Evolutionary conservation across 2,797 vertebrate species (phyloP), one percentile per base, ranked within the genome.

Genomic region (Meda fulgida): DNA sequence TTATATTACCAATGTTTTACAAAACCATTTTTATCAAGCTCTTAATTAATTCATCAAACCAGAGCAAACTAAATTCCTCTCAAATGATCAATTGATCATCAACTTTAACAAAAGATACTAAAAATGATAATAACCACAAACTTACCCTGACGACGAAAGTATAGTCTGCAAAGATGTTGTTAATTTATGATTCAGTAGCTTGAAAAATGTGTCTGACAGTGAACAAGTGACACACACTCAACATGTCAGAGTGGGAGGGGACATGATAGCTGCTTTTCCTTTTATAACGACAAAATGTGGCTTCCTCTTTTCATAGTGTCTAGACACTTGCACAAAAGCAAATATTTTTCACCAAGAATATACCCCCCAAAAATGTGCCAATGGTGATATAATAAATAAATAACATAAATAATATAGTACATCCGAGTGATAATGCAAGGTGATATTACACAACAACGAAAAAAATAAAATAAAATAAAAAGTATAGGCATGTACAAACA

Each of bases 401-500:
- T 79, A 38, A 14, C 23, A 76, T 14, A 53, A 43, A 66, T 46
- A 65, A 23, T 21, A 65, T 31, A 65, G 3, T 48, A 31, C 13
- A 34, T 66, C 38, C 26, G 23, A 40, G 43, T 40, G 23, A 43
- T 79, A 79, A 79, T 21, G 13, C 58, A 48, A 29, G 40, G 26
- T 46, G 38, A 66, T 48, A 66, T 66, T 65, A 66, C 40, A 23
- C 18, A 38, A 80, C 78, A 69, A 14, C 7, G n/a, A n/a, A 36
- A 69, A 7, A 48, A 72, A 10, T 2, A 46, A 46, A 43, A 43
- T 0, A 46, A 46, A 43, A 43, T n/a, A 48, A 48, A 48, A 48
- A n/a, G 11, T 48, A 48, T 51, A 85, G 83, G 55, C 85, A 65
- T 40, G 73, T 73, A 79, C 29, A 84, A 86, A 88, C 87, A 78